Evolutionary conservation across 2,888 invertebrate genomes (phyloP).

Genomic region (Parnassius orleans): DNA sequence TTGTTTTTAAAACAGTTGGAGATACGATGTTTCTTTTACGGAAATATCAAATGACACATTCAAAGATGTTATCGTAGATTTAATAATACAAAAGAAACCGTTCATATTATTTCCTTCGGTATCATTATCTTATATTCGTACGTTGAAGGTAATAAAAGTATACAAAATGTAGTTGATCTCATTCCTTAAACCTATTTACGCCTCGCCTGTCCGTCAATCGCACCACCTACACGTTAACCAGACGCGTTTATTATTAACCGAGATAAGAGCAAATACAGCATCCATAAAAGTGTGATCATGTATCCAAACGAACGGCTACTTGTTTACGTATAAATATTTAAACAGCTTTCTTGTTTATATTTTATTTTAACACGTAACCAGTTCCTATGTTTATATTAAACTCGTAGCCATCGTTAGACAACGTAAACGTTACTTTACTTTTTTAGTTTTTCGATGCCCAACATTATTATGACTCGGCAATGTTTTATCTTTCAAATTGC

Average conservation of each 20-base stretch:
- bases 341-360: conserved; percentile 10
- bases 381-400: conserved; percentile 13
- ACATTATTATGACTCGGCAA: background rate
- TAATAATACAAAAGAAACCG: no score
- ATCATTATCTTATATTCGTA: no score
- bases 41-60: no score
- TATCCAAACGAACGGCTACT: background rate
- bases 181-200: conserved; percentile 23
- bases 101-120: no score
- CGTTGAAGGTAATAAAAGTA: no score
- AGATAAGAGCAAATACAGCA: conserved; percentile 33
- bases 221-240: conserved; percentile 20
- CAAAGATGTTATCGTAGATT: no score
- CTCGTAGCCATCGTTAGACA: conserved; percentile 11
- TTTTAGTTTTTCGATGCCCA: conserved; percentile 3
- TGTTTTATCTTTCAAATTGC: conserved; percentile 18
- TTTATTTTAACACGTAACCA: conserved; percentile 12
- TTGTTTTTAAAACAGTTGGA: no score
- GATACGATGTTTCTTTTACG: no score
- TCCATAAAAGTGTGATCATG: conserved; percentile 13
- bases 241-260: conserved; percentile 37
- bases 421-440: conserved; percentile 8
- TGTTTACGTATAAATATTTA: conserved; percentile 8
- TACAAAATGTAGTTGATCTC: conserved; percentile 17
- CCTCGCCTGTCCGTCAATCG: conserved; percentile 16